Percentiles rank a stretch among this genome's conserved stretches.
Evolutionary conservation across 2,888 invertebrate genomes (phyloP).

Genomic region (Orchesellides sinensis): DNA sequence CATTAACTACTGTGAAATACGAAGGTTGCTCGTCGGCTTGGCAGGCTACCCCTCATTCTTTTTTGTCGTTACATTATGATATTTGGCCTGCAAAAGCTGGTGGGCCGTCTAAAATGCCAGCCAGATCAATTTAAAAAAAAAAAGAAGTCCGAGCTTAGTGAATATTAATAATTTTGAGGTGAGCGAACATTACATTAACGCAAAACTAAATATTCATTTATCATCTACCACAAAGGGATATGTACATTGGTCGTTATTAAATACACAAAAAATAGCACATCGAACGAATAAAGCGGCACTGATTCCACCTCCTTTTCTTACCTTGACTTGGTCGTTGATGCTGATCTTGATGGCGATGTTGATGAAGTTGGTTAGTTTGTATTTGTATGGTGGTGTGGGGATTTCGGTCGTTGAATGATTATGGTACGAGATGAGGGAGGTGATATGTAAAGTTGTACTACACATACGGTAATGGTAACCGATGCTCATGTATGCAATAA

Average conservation of each 20-base stretch:
- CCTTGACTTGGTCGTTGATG: constrained; percentile 26
- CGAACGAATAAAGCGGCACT: not conserved
- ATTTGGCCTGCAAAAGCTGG: not conserved
- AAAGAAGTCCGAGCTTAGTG: not conserved
- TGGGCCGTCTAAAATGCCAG: too few species aligned
- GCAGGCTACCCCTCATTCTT: constrained; percentile 8
- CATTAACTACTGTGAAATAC: not conserved
- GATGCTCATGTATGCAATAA: not conserved
- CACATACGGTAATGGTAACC: not conserved
- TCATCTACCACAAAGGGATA: not conserved
- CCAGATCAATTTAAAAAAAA: too few species aligned
- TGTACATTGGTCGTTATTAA: not conserved
- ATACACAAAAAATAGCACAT: not conserved
- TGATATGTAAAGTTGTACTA: not conserved
- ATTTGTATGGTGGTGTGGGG: constrained; percentile 14
- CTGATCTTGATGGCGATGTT: not conserved
- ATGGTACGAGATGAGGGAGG: not conserved
- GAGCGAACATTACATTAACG: not conserved
- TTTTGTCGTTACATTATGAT: constrained; percentile 19
- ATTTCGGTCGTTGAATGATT: constrained; percentile 30
- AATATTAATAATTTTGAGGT: not conserved
- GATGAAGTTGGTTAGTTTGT: not conserved
- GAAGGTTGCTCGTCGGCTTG: not conserved
- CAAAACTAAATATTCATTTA: constrained; percentile 12
- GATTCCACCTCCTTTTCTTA: not conserved